Evolutionary conservation across 2,797 vertebrate species (phyloP).

Genomic region (Tympanoctomys barrerae): DNA sequence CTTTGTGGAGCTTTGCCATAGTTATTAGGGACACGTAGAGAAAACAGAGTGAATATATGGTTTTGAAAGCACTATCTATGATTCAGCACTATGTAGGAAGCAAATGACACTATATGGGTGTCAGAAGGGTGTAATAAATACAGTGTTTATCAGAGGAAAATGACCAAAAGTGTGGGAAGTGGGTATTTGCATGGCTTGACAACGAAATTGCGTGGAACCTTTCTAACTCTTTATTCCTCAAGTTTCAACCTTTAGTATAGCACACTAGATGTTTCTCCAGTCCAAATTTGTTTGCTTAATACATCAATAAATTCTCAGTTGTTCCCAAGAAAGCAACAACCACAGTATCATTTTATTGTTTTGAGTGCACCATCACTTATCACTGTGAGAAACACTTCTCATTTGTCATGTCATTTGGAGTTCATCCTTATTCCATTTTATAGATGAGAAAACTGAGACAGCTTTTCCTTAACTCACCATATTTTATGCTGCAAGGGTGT

Average conservation of each 20-base stretch:
- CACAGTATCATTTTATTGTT: not conserved
- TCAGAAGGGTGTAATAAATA: conserved; percentile 82
- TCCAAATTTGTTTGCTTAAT: conserved; percentile 74
- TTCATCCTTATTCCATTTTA: not conserved
- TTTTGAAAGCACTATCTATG: conserved; percentile 79
- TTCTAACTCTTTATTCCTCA: not conserved
- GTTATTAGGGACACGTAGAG: conserved; percentile 81
- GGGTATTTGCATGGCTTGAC: conserved; percentile 67
- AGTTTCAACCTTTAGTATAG: conserved; percentile 67
- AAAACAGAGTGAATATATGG: conserved; percentile 81
- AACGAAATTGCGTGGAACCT: conserved; percentile 45
- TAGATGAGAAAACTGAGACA: not conserved
- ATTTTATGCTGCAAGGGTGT: not conserved
- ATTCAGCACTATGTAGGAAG: conserved; percentile 78
- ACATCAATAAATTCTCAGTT: conserved; percentile 69
- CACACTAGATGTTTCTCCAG: conserved; percentile 62
- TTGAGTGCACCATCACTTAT: not conserved
- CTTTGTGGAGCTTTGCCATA: conserved; percentile 76
- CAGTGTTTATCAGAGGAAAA: conserved; percentile 75
- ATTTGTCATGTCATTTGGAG: not conserved
- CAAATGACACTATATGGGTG: conserved; percentile 77
- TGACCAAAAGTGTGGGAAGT: conserved; percentile 70
- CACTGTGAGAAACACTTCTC: not conserved
- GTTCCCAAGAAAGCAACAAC: conserved; percentile 64
- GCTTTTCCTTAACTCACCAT: not conserved